These are phyloP conservation scores for Euphonia xanthogaster DNA, from an alignment of 2,797 vertebrate genomes.

Conservation along the genomic window DNA sequence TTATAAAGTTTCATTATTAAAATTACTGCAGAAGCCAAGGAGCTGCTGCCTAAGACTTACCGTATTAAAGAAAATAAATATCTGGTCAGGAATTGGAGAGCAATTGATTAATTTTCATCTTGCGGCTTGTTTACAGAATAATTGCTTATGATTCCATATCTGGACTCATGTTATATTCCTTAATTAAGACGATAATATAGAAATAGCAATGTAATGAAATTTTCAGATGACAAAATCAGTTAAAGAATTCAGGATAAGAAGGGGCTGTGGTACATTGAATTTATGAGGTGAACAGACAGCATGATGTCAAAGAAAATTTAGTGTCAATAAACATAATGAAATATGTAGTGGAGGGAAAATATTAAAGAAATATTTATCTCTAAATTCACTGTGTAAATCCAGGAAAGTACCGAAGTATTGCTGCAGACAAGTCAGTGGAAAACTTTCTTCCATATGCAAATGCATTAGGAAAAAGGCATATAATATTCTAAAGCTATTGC, in stretches of 20 bases:
- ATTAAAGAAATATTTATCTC: background rate
- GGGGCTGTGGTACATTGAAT: background rate
- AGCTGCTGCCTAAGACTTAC: background rate
- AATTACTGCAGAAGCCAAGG: background rate
- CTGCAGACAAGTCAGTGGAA: background rate
- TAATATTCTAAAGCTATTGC: background rate
- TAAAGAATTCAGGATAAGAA: background rate
- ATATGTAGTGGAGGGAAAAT: background rate
- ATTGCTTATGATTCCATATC: background rate
- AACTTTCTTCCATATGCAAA: background rate
- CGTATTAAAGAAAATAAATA: background rate
- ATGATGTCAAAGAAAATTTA: background rate
- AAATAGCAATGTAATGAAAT: background rate
- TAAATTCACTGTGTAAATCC: background rate
- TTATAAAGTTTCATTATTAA: background rate
- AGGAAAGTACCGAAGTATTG: background rate
- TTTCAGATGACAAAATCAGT: background rate
- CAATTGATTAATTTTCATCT: background rate
- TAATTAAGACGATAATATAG: background rate
- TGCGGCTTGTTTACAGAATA: background rate
- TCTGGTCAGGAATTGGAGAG: background rate
- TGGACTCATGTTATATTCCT: background rate
- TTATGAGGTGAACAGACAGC: background rate
- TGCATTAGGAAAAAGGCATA: background rate
- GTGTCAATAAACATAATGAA: background rate